A percentile compares a stretch with the other conserved stretches of the same genome.
These are phyloP conservation scores for Menidia menidia DNA, from an alignment of 2,797 vertebrate genomes.

Conservation along the genomic window DNA sequence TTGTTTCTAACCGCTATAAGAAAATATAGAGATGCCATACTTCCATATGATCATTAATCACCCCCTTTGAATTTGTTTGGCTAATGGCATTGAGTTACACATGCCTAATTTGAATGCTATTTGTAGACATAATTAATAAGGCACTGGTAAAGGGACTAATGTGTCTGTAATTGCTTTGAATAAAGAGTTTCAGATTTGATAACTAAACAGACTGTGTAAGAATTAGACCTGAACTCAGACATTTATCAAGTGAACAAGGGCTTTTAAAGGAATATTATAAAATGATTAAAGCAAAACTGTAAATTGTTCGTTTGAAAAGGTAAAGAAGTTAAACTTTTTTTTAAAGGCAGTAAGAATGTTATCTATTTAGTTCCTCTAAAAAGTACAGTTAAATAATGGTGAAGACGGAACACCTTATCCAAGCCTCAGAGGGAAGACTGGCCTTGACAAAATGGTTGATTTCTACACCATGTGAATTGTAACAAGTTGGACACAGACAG, in stretches of 20 bases:
- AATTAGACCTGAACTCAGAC: not conserved
- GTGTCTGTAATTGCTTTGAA: not conserved
- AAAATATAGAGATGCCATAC: not conserved
- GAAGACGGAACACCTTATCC: not conserved
- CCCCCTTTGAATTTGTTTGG: not conserved
- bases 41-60: not conserved
- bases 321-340: not conserved
- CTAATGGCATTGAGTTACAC: not conserved
- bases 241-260: not conserved
- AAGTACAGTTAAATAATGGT: not conserved
- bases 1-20: not conserved
- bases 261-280: not conserved
- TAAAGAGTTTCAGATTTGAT: not conserved
- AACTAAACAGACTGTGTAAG: not conserved
- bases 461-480: not conserved
- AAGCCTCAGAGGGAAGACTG: not conserved
- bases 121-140: not conserved
- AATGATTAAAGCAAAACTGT: not conserved
- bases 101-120: not conserved
- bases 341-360: not conserved
- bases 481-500: constrained; percentile 5
- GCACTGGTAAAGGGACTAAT: not conserved
- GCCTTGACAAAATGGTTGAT: not conserved
- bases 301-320: not conserved
- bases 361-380: not conserved